Conservation (phyloP, 2,797 vertebrate genomes). For the Babyrousa celebensis region DNA sequence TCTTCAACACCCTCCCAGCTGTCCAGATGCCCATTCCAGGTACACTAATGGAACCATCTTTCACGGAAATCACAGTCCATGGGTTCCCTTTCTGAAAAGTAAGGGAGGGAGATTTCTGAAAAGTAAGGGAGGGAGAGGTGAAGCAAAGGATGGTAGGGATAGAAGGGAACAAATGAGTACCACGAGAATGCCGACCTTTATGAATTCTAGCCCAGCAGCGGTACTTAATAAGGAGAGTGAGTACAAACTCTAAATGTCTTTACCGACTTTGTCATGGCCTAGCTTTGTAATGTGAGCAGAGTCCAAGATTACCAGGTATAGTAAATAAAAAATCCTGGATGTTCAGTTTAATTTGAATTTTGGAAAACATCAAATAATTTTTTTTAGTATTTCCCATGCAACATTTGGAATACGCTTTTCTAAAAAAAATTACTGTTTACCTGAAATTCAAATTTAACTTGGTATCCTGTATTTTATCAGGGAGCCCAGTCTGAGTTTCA, state of each 20-base stretch:
- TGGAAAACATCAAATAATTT: not conserved
- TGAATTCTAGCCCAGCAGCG: not conserved
- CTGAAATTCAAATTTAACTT: constrained; percentile 49
- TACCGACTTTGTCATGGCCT: not conserved
- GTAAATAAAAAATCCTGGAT: not conserved
- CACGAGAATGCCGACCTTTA: not conserved
- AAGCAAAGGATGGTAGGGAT: not conserved
- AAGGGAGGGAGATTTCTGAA: not conserved
- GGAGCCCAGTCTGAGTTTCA: not conserved
- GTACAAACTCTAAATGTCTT: not conserved
- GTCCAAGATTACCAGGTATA: not conserved
- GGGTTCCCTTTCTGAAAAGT: not conserved
- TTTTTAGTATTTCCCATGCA: not conserved
- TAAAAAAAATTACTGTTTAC: not conserved
- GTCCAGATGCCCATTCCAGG: not conserved
- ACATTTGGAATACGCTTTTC: not conserved
- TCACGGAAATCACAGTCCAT: not conserved
- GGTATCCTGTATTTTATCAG: not conserved
- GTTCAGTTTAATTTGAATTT: constrained; percentile 22
- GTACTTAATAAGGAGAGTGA: not conserved
- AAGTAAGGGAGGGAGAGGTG: not conserved
- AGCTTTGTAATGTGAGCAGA: not conserved
- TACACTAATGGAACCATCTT: not conserved
- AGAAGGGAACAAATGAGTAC: not conserved
- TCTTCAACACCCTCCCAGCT: not conserved